Base-by-base conservation (phyloP, 2,797 vertebrate genomes). In the Nyctalus aviator region DNA sequence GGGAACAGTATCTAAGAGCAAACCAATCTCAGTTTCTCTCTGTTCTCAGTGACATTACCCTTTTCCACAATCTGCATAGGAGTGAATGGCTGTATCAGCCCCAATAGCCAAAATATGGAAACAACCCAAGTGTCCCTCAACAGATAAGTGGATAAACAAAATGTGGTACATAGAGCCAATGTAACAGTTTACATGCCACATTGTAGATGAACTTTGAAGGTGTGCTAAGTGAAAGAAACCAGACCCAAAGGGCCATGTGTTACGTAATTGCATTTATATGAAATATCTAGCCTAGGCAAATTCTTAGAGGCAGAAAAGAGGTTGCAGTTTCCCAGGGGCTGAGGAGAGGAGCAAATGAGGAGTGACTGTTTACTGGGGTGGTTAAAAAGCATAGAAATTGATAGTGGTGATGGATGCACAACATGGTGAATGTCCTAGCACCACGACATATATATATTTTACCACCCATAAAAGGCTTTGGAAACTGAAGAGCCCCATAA, bases 81-180 rank as follows among this genome's bases (percentile, higher is more conserved):
- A 71, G 18, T 71, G 64, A 30, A n/a, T 4, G 32, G 46, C 30
- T 21, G 8, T 30, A 5, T 57, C 44, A 44, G 68, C 62, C 79
- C 71, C 14, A 79, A 71, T 0, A 57, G 53, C 37, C 72, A 50
- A n/a, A 64, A 84, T 48, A 44, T 30, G 6, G 48, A 89, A 72
- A 68, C 75, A 77, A 59, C n/a, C 6, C n/a, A 73, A 11, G 35
- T n/a, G 10, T 27, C 35, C 84, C 53, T 71, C 88, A 68, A 35
- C 17, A 79, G 84, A 86, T n/a, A 62, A 86, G 35, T 2, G 13
- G 48, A 69, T 84, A 50, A 90, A 69, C 71, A 87, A 48, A 78
- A 81, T 62, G 75, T 20, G 35, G 46, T 55, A 10, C 14, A 18
- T 25, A 48, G 59, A 30, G 30, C 50, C 72, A 53, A 17, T 10